phyloP scores from a whole-genome alignment of 2,888 invertebrate genomes.

The Macaria liturata region DNA sequence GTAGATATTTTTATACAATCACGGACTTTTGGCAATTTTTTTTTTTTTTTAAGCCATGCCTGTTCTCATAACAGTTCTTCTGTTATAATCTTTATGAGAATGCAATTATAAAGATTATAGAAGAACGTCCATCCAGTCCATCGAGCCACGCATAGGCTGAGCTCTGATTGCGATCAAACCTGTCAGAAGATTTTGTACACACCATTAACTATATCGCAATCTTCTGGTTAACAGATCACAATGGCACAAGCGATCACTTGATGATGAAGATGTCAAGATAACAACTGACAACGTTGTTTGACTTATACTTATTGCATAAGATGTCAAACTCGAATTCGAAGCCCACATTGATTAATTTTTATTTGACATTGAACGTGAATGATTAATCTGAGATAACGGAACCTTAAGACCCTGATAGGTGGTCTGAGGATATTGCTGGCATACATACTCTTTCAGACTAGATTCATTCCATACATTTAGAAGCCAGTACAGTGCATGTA shows the following conservation, averaged over 20 bases:
- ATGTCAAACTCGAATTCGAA: neutral
- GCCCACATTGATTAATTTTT: conserved; percentile 10
- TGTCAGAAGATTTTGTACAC: conserved; percentile 54
- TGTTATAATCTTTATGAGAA: too few species aligned
- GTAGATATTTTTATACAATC: too few species aligned
- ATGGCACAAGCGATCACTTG: conserved; percentile 44
- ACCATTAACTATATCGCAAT: conserved; percentile 61
- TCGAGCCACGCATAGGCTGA: neutral
- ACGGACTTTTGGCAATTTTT: too few species aligned
- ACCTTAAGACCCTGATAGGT: conserved; percentile 1
- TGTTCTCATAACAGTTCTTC: too few species aligned
- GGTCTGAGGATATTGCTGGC: too few species aligned
- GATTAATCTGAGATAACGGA: conserved; percentile 14
- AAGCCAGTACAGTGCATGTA: too few species aligned
- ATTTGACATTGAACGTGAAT: conserved; percentile 15
- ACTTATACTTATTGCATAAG: conserved; percentile 32
- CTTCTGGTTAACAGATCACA: conserved; percentile 44
- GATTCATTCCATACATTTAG: too few species aligned
- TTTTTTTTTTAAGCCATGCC: too few species aligned
- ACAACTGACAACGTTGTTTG: conserved; percentile 41
- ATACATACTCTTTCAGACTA: too few species aligned
- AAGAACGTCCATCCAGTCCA: too few species aligned
- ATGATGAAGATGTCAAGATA: conserved; percentile 60
- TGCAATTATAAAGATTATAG: too few species aligned
- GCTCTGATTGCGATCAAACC: conserved; percentile 46